Evolutionary conservation across 2,113 vertebrate genomes (phyloP), one percentile per base, ranked within the genome.

Genomic region (Rhea pennata): DNA sequence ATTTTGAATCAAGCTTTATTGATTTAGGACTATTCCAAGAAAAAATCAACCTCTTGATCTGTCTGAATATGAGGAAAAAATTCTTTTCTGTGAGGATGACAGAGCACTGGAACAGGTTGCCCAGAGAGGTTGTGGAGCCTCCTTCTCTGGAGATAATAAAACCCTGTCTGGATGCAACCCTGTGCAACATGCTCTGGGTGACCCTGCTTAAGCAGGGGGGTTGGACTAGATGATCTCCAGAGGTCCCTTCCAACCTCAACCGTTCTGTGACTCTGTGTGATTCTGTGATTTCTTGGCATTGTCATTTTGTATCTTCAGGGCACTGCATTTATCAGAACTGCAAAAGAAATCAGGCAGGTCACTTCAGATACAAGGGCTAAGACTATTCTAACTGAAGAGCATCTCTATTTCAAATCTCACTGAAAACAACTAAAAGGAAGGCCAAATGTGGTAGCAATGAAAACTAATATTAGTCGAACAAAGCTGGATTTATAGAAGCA

Each of bases 1-100:
- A 94, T 97, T 97, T 94, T 93, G 94, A 95, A 94, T 92, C 76
- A 89, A 92, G 84, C 77, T 95, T 89, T 82, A 84, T 93, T 95
- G 92, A 92, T 12, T 96, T 93, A 81, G 78, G 82, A 88, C 92
- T 93, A 95, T 96, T 94, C 91, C 72, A 92, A 95, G 94, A 93
- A 95, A 95, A 95, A 90, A 96, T 94, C 88, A 90, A 76, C 87
- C 94, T 82, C 74, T 95, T 93, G 94, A 84, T 36, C 36, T 36
- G 36, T 36, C 36, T 36, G 36, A 36, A 36, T 36, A 36, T 36
- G 36, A 36, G 36, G 36, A 36, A 36, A 36, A 36, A 36, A 36
- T 36, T 36, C 36, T 36, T 36, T 36, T 36, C 36, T 36, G 36
- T 36, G 36, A 36, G 36, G 36, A 36, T 36, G 36, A 36, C 36